These are phyloP conservation scores for Heliocidaris erythrogramma DNA, from an alignment of 35 echinoderm and acorn worm genomes.

Conservation along the genomic window DNA sequence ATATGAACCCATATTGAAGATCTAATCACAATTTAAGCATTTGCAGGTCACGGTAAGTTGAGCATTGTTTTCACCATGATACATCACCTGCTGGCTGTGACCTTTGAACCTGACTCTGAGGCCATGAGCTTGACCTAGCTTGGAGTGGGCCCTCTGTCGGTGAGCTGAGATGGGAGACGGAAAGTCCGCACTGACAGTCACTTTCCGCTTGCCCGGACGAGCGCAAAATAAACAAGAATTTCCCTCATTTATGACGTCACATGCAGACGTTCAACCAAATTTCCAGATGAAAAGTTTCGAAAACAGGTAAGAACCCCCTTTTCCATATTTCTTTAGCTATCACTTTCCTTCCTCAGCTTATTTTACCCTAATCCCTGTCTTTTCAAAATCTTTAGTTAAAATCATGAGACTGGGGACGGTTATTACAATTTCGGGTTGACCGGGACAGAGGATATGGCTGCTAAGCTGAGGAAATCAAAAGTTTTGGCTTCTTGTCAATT, in stretches of 20 bases:
- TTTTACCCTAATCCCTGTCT: slow-evolving; percentile 17
- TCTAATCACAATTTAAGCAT: neutral
- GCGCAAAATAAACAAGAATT: neutral
- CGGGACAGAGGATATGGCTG: slow-evolving; percentile 41
- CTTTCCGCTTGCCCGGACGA: neutral
- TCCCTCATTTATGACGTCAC: slow-evolving; percentile 12
- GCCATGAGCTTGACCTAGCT: neutral
- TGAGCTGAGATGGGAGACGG: neutral
- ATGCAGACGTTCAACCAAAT: slow-evolving; percentile 15
- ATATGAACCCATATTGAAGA: neutral
- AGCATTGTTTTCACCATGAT: neutral
- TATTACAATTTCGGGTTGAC: slow-evolving; percentile 42
- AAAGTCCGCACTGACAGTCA: neutral
- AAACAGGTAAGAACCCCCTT: slow-evolving; percentile 32
- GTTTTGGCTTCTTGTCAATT: slow-evolving; percentile 51
- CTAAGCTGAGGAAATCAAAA: slow-evolving; percentile 40
- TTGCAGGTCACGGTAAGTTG: neutral
- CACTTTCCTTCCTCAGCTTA: neutral
- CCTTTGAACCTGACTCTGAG: neutral
- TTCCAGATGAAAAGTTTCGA: slow-evolving; percentile 9
- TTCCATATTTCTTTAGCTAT: neutral
- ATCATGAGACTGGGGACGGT: slow-evolving; percentile 34
- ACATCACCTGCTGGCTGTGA: neutral
- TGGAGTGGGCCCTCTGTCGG: slow-evolving; percentile 35
- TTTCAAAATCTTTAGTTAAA: neutral